Conservation (phyloP, 2,888 invertebrate species). For the Stomorhina lunata region DNA sequence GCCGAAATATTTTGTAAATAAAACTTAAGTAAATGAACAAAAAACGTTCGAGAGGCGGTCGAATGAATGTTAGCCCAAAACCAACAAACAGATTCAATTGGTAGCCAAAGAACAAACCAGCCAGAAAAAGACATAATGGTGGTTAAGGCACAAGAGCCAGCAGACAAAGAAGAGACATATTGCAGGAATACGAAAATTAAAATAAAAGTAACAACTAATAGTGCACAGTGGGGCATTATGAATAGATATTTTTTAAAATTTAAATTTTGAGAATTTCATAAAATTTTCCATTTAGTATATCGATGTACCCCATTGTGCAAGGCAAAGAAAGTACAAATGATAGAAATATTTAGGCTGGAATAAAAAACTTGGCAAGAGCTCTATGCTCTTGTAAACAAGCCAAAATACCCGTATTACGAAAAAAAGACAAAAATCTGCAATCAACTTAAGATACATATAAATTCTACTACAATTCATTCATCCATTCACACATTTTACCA, state of each 20-base stretch:
- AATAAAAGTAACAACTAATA: neutral
- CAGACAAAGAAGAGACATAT: neutral
- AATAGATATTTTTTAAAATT: too few relatives aligned
- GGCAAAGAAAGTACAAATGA: slow-evolving; percentile 35
- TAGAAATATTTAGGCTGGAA: slow-evolving; percentile 45
- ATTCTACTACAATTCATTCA: too few relatives aligned
- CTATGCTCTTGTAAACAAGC: slow-evolving; percentile 29
- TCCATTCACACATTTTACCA: slow-evolving; percentile 19
- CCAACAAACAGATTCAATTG: slow-evolving; percentile 32
- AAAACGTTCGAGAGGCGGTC: neutral
- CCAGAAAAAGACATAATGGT: neutral
- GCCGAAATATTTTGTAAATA: neutral
- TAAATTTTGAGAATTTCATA: too few relatives aligned
- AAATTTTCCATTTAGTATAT: too few relatives aligned
- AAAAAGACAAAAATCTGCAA: slow-evolving; percentile 11
- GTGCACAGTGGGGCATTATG: too few relatives aligned
- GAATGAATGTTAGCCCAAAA: slow-evolving; percentile 9
- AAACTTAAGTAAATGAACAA: neutral
- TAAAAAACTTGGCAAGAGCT: slow-evolving; percentile 51
- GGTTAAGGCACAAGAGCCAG: neutral
- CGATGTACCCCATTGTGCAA: too few relatives aligned
- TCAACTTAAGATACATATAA: neutral
- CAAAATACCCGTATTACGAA: neutral
- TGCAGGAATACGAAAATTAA: neutral
- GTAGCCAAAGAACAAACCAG: neutral